Evolutionary conservation across 1,140 invertebrate species (phyloP).

Genomic region (Steinernema feltiae): DNA sequence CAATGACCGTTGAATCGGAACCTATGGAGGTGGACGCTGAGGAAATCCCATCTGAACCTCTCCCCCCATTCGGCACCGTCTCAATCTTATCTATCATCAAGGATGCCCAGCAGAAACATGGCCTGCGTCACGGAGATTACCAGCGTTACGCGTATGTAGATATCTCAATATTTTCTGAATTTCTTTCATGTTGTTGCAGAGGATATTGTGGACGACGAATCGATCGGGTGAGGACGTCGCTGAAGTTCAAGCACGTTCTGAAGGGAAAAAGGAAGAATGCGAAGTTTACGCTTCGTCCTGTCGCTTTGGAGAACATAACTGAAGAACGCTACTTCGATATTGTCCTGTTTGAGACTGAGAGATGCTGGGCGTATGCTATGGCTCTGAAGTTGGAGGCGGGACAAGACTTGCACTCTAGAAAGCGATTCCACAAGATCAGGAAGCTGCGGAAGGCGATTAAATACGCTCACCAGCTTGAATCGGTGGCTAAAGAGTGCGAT

Average conservation of each 20-base stretch:
- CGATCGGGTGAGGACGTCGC: constrained; percentile 77
- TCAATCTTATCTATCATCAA: constrained; percentile 83
- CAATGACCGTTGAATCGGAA: constrained; percentile 30
- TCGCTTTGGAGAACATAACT: constrained; percentile 71
- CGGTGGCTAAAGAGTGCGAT: constrained; percentile 22
- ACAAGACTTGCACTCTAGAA: constrained; percentile 73
- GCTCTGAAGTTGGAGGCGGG: constrained; percentile 87
- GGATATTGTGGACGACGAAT: constrained; percentile 86
- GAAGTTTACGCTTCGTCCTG: constrained; percentile 79
- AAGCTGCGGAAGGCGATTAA: constrained; percentile 77
- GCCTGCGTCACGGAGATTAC: constrained; percentile 90
- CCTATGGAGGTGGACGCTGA: constrained; percentile 37
- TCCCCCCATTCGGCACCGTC: constrained; percentile 36
- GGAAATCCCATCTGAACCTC: constrained; percentile 17
- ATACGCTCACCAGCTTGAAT: constrained; percentile 30
- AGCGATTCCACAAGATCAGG: constrained; percentile 81
- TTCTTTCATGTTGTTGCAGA: constrained; percentile 50
- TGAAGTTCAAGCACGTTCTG: constrained; percentile 75
- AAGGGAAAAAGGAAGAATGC: constrained; percentile 68
- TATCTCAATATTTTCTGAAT: background rate
- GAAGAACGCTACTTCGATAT: constrained; percentile 67
- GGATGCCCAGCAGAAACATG: constrained; percentile 94
- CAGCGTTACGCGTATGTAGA: constrained; percentile 79
- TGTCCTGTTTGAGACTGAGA: constrained; percentile 79
- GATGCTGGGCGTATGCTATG: constrained; percentile 94